These are phyloP conservation scores for Aplysia californica DNA, from an alignment of 1,140 invertebrate species.

Conservation along the genomic window DNA sequence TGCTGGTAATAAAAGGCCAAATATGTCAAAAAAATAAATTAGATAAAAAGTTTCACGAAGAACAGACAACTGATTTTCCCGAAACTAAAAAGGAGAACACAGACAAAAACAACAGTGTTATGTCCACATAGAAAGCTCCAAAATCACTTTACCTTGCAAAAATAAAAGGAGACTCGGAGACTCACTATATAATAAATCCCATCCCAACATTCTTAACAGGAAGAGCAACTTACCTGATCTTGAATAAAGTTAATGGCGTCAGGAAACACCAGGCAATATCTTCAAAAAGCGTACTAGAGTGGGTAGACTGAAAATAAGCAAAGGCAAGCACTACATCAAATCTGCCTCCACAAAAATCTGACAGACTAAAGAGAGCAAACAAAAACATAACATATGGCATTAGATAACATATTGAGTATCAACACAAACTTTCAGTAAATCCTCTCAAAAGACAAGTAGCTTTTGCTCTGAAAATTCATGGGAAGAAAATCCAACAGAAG, in stretches of 20 bases:
- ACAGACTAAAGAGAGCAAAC: neutral
- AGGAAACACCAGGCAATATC: constrained; percentile 20
- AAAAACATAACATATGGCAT: neutral
- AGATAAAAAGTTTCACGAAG: neutral
- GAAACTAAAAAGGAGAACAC: neutral
- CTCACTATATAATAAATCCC: neutral
- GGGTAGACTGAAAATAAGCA: neutral
- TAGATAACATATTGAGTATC: no score
- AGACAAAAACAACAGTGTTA: neutral
- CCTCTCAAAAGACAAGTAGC: no score
- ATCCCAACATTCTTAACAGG: neutral
- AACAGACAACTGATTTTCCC: neutral
- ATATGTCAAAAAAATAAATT: neutral
- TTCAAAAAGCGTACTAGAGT: neutral
- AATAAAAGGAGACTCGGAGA: neutral
- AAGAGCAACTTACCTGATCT: constrained; percentile 21
- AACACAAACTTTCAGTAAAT: no score
- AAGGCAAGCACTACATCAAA: neutral
- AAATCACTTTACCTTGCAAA: neutral
- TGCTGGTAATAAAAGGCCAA: neutral
- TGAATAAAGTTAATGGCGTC: constrained; percentile 11
- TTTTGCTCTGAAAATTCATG: no score
- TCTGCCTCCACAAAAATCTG: neutral
- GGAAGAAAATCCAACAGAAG: no score
- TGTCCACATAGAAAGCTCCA: neutral